These are phyloP conservation scores for Parotocinclus haroldoi DNA, from an alignment of 2,797 vertebrate genomes.

Conservation along the genomic window DNA sequence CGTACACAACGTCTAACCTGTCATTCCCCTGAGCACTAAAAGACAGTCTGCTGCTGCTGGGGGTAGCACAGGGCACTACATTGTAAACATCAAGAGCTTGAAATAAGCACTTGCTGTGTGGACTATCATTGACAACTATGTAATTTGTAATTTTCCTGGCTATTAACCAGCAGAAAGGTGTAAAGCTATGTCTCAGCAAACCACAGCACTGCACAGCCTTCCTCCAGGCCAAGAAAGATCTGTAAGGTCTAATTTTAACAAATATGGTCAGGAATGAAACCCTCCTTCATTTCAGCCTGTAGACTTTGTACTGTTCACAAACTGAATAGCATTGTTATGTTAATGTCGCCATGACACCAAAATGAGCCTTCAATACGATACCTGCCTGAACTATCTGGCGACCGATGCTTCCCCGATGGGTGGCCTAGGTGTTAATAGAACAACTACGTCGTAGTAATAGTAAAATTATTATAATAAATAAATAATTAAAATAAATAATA, in stretches of 20 bases:
- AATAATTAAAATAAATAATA: too few species aligned
- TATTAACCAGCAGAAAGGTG: slow-evolving; percentile 63
- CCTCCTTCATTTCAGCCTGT: too few species aligned
- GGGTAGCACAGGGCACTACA: slow-evolving; percentile 42
- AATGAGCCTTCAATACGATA: too few species aligned
- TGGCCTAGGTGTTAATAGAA: too few species aligned
- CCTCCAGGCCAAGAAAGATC: slow-evolving; percentile 2
- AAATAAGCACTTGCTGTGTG: slow-evolving; percentile 67
- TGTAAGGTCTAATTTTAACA: slow-evolving; percentile 30
- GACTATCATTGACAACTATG: slow-evolving; percentile 62
- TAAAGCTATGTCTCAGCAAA: slow-evolving; percentile 36
- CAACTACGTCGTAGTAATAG: too few species aligned
- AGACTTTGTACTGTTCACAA: too few species aligned
- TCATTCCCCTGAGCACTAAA: slow-evolving; percentile 75
- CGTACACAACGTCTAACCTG: slow-evolving; percentile 64
- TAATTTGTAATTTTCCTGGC: slow-evolving; percentile 63
- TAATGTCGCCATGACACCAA: too few species aligned
- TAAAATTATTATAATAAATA: too few species aligned
- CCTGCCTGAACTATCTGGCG: too few species aligned
- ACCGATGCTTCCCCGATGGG: too few species aligned
- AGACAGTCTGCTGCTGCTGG: slow-evolving; percentile 57
- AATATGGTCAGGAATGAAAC: neutral
- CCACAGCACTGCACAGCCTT: slow-evolving; percentile 3
- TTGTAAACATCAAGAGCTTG: slow-evolving; percentile 67
- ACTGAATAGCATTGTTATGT: too few species aligned